phyloP scores from a whole-genome alignment of 2,888 invertebrate species.

The Lutraria lutraria region DNA sequence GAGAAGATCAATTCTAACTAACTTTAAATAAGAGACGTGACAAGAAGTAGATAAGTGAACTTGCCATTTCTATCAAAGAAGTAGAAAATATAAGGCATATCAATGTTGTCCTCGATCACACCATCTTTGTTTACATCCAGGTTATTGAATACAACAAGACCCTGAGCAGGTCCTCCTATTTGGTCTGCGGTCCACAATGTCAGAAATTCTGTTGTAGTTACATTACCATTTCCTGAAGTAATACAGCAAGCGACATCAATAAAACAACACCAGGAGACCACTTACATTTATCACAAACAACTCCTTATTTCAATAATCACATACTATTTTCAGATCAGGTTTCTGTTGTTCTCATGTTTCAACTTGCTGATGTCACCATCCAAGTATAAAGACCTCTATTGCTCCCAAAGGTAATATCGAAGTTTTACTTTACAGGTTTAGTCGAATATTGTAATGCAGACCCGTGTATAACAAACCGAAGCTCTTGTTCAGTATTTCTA shows the following conservation, averaged over 20 bases:
- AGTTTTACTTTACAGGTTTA: no score
- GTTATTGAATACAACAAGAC: conserved; percentile 64
- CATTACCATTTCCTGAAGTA: conserved; percentile 51
- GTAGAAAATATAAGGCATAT: conserved; percentile 57
- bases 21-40: no score
- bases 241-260: neutral
- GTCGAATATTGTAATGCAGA: no score
- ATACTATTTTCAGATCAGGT: no score
- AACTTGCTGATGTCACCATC: no score
- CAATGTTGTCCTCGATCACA: conserved; percentile 52
- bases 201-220: conserved; percentile 59
- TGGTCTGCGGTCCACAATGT: conserved; percentile 54
- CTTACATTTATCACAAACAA: neutral
- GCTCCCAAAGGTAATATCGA: no score
- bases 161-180: conserved; percentile 57
- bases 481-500: no score
- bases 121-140: conserved; percentile 63
- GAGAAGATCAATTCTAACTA: no score
- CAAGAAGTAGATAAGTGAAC: neutral
- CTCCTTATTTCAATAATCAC: neutral
- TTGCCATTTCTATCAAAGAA: conserved; percentile 70
- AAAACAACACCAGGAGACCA: neutral
- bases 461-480: no score
- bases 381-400: no score
- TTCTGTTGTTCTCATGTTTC: neutral